A percentile compares a stretch with the other conserved stretches of the same genome.
These are phyloP conservation scores for Hapalemur alaotrensis DNA, from an alignment of 2,797 vertebrate species.

Conservation along the genomic window DNA sequence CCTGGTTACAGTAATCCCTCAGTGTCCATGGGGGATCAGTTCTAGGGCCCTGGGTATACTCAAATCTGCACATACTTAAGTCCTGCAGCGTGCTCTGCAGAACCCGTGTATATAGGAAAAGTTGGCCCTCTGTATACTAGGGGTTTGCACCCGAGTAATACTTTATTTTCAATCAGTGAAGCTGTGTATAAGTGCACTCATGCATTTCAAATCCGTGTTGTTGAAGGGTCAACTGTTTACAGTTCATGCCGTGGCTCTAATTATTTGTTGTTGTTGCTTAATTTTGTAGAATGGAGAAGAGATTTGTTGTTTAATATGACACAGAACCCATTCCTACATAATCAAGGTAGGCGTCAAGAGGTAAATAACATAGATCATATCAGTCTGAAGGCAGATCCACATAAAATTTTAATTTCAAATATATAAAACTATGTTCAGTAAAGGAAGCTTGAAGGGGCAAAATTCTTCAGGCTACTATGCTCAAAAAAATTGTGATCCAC, in stretches of 20 bases:
- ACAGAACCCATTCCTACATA: not conserved
- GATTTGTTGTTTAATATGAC: not conserved
- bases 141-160: not conserved
- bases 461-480: not conserved
- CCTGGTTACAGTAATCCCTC: not conserved
- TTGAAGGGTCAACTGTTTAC: not conserved
- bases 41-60: not conserved
- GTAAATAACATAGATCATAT: not conserved
- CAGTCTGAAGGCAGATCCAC: not conserved
- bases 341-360: not conserved
- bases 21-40: not conserved
- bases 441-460: not conserved
- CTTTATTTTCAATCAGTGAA: not conserved
- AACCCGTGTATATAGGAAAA: not conserved
- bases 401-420: constrained; percentile 19
- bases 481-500: not conserved
- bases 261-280: not conserved
- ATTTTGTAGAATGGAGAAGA: not conserved
- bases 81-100: not conserved
- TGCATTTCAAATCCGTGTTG: not conserved
- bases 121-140: not conserved
- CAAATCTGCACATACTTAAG: not conserved
- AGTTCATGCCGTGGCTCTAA: not conserved
- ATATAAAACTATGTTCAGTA: not conserved
- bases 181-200: not conserved